Conservation (phyloP, 1,140 invertebrate genomes). For the Lasioglossum baleicum region DNA sequence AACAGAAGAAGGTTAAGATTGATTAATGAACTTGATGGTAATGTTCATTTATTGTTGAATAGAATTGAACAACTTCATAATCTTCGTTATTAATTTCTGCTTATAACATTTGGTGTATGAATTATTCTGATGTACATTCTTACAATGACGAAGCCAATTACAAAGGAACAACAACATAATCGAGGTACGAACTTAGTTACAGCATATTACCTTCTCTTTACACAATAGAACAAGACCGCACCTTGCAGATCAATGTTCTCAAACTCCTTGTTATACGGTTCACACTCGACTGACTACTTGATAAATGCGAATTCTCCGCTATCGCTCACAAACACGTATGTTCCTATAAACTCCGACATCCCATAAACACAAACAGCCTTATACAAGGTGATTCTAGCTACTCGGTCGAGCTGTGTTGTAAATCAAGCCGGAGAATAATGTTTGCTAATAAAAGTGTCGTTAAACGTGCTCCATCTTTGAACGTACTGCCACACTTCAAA, state of each 20-base stretch:
- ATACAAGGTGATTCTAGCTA: not conserved
- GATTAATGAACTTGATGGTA: too few relatives aligned
- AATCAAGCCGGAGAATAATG: not conserved
- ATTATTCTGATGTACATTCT: not conserved
- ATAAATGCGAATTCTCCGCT: conserved; percentile 1
- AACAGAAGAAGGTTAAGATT: too few relatives aligned
- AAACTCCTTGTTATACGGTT: not conserved
- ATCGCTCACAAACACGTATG: conserved; percentile 1
- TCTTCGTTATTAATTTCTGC: too few relatives aligned
- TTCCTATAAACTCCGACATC: not conserved
- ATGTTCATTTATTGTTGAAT: too few relatives aligned
- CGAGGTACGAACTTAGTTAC: not conserved
- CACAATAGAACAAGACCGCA: conserved; percentile 5
- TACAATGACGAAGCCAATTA: not conserved
- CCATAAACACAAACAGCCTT: conserved; percentile 2
- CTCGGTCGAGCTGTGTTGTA: not conserved
- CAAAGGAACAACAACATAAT: not conserved
- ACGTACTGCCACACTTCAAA: too few relatives aligned
- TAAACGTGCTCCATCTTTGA: not conserved
- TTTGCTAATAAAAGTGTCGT: not conserved
- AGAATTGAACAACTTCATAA: too few relatives aligned
- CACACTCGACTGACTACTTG: conserved; percentile 2
- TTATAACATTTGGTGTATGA: too few relatives aligned
- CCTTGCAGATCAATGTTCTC: not conserved
- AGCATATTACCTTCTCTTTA: not conserved